Evolutionary conservation across 2,888 invertebrate genomes (phyloP), one percentile per base, ranked within the genome.

Genomic region (Norana najaformis): DNA sequence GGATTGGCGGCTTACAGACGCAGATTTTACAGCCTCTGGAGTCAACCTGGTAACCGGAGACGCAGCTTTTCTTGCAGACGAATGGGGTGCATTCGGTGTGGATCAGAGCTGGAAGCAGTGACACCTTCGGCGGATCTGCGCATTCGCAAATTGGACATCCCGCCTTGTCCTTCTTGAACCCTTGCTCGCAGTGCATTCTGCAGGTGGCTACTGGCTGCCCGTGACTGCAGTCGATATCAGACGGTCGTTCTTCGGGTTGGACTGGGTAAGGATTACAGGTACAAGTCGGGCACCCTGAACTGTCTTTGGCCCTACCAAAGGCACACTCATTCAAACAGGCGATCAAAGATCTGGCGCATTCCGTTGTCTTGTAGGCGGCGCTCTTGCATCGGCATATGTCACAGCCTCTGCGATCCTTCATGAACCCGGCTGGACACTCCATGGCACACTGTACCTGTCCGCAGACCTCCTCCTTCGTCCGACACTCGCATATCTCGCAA

Each of bases 361-460:
- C 16, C 14, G n/a, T 82, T 82, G 1, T 82, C 82, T 20, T 82
- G 53, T 18, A 53, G 18, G 53, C 53, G n/a, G 82, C 82, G 34
- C 82, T 82, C 34, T 82, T 82, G 82, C 82, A 82, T 34, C 82
- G 30, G 89, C 91, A 91, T 18, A 90, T 90, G 20, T 90, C 89
- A 82, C 91, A 91, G 41, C 85, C 90, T 38, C 85, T 35, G 16
- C n/a, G 39, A 34, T 41, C 85, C 36, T 13, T 90, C 69, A 47
- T 14, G 39, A 82, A 30, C 35, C 47, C 83, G 47, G 47, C n/a
- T 3, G 69, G 35, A 37, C 89, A 89, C 4, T 14, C 8, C 89
- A 89, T 89, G n/a, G 23, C 5, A 37, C 89, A 89, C 5, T 13
- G 41, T 1, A 13, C 8, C 82, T 34, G 8, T 30, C n/a, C 82